Base-by-base conservation (phyloP, 2,888 invertebrate species). In the Eupithecia pulchellata region DNA sequence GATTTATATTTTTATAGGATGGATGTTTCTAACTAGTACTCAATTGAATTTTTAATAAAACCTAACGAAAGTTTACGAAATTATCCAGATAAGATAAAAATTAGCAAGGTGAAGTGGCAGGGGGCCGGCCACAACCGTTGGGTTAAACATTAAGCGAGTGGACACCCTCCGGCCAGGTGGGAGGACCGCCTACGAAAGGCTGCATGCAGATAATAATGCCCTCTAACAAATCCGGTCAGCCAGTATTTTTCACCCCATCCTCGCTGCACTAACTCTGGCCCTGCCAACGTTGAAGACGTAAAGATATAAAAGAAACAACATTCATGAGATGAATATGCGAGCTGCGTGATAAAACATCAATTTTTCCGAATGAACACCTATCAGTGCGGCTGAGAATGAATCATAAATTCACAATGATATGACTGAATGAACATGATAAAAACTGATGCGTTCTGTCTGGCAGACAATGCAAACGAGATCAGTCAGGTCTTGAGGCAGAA, bases 251-350 rank as follows among this genome's bases (percentile, higher is more conserved):
- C 25, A 2, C 13, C 14, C 30, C n/a, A 3, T 30, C 14, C 8
- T 11, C 8, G 42, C 2, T 42, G 5, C 47, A 17, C 65, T 57
- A n/a, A 36, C 34, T 36, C 25, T 39, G 20, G 2, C 62, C 62
- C 68, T 62, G 66, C 66, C 14, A 30, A 67, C 72, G 66, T 75
- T 71, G 55, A 39, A 64, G 30, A 71, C 25, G 8, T 0, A 30
- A 20, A 79, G 78, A 81, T 86, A 81, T 86, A 88, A 86, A 52
- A 52, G 20, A 25, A 52, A n/a, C 52, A 85, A 83, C 86, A 90
- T 88, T 89, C 86, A 90, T 83, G 84, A 78, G 83, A 92, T 91
- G 91, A 91, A 89, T 91, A 88, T 89, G 93, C 91, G 91, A 89
- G 86, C 83, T 75, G 76, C 72, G 75, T 83, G 84, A 91, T 91